Percentiles rank a stretch among this genome's conserved stretches.
These are phyloP conservation scores for Hemichromis elongatus DNA, from an alignment of 2,113 vertebrate species.

Conservation along the genomic window DNA sequence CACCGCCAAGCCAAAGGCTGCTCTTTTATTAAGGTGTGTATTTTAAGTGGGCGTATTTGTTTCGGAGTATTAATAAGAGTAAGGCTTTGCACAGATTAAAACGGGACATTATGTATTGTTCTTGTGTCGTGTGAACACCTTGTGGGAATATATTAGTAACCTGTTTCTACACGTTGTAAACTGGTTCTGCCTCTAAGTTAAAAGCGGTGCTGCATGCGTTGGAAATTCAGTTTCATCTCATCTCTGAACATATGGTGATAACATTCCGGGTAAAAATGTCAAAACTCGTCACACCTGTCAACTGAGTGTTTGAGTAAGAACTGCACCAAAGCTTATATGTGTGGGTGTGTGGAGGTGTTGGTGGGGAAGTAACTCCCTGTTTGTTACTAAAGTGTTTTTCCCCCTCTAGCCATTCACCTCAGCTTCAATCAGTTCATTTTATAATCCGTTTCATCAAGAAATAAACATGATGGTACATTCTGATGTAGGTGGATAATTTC, in stretches of 20 bases:
- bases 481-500: background rate
- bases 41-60: background rate
- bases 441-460: background rate
- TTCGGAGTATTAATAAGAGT: background rate
- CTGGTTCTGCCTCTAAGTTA: constrained; percentile 24
- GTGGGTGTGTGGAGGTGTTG: background rate
- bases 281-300: background rate
- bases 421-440: background rate
- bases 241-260: background rate
- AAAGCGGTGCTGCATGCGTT: background rate
- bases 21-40: background rate
- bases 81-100: background rate
- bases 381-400: rapidly evolving
- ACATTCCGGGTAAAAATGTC: background rate
- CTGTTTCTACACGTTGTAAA: constrained; percentile 56
- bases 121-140: constrained; percentile 11
- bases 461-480: background rate
- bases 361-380: background rate
- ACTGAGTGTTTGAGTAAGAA: background rate
- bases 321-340: background rate
- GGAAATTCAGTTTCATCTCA: background rate
- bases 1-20: background rate
- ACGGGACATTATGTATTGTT: background rate
- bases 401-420: background rate
- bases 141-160: background rate